Base-by-base conservation (phyloP, 2,113 vertebrate genomes). In the Sinocyclocheilus grahami region DNA sequence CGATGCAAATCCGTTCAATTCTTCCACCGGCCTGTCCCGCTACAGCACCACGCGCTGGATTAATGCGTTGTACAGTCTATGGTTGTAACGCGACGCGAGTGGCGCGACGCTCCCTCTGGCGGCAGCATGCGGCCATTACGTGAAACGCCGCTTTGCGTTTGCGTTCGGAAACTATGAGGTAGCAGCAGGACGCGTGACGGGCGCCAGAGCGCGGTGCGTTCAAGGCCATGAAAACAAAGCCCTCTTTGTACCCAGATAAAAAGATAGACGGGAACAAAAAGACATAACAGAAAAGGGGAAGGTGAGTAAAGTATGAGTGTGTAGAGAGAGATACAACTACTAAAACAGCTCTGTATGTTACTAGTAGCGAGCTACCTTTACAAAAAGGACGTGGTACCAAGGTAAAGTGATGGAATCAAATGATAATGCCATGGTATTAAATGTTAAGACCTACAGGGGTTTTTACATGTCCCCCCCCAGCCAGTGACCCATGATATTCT, bases 31-130 rank as follows among this genome's bases (percentile, higher is more conserved):
- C 82, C 87, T 60, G 87, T 89, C 90, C 71, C 13, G 65, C 88
- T 42, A 78, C 74, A 24, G 89, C 42, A 77, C 76, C 87, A 88
- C 74, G 88, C 86, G 82, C 86, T 89, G 86, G 58, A 83, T 87
- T 89, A 91, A 91, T 84, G 60, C 16, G 51, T 53, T 5, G 74
- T 16, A 27, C 30, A 3, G 30, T 33, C 30, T 3, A 3, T 33
- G 2, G 30, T 33, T 33, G 30, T 33, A 33, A 33, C 30, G 30
- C 30, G 30, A 5, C 18, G 55, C 18, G 55, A 33, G 74, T 4
- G 78, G 78, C 84, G 65, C 10, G 46, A 89, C 86, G 93, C 93
- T 88, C 92, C 93, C 91, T 91, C 93, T 94, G 91, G 87, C 90
- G 91, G 91, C 67, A 37, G 37, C 84, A 3, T 6, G 14, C 10